Evolutionary conservation across 2,888 invertebrate species (phyloP).

Genomic region (Chloroclystis v-ata): DNA sequence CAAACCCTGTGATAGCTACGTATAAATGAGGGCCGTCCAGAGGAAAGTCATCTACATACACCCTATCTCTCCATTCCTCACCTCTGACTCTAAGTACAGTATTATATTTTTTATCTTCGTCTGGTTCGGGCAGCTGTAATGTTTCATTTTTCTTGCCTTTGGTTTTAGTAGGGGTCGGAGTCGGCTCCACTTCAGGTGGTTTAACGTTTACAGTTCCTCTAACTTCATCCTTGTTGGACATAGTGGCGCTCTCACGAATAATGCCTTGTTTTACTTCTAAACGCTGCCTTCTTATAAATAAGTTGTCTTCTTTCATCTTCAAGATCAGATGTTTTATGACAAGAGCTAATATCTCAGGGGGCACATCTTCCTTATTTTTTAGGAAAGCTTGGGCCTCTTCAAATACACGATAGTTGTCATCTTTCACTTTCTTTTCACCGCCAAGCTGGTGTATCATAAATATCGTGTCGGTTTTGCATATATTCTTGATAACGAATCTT

Average conservation of each 20-base stretch:
- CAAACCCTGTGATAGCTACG: constrained; percentile 73
- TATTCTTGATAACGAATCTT: constrained; percentile 68
- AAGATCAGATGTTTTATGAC: constrained; percentile 66
- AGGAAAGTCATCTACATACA: constrained; percentile 75
- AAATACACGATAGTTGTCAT: constrained; percentile 59
- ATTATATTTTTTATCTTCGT: constrained; percentile 64
- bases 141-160: constrained; percentile 44
- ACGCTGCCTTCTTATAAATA: constrained; percentile 59
- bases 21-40: constrained; percentile 74
- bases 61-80: constrained; percentile 76
- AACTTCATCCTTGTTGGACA: constrained; percentile 55
- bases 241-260: constrained; percentile 55
- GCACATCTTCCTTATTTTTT: constrained; percentile 63
- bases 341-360: constrained; percentile 58
- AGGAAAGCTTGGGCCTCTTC: constrained; percentile 63
- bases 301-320: constrained; percentile 67
- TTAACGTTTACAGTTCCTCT: constrained; percentile 49
- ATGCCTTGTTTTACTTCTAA: constrained; percentile 60
- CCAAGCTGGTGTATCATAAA: constrained; percentile 72
- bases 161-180: constrained; percentile 35
- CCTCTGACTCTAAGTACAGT: constrained; percentile 69
- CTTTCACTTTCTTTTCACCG: constrained; percentile 62
- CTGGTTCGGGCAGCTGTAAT: constrained; percentile 35
- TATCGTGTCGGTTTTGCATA: constrained; percentile 67
- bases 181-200: constrained; percentile 30